These are phyloP conservation scores for Prietella phreatophila DNA, from an alignment of 2,113 vertebrate genomes.

Conservation along the genomic window DNA sequence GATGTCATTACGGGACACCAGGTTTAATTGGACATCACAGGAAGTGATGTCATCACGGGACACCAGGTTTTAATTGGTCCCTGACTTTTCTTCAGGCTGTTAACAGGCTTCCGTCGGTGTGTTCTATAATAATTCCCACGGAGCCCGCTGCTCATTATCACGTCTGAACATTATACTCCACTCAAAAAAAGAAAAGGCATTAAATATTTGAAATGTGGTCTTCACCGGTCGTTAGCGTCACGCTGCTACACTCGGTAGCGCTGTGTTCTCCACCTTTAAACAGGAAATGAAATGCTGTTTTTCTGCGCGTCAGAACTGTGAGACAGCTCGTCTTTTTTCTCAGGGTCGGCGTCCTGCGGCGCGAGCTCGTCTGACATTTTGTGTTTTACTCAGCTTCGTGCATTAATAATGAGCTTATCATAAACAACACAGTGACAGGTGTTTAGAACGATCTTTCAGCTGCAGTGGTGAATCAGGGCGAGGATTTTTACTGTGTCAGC, in stretches of 20 bases:
- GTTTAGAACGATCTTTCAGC: constrained; percentile 59
- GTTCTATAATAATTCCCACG: not conserved
- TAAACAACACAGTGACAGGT: constrained; percentile 66
- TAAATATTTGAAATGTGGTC: not conserved
- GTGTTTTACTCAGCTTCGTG: constrained; percentile 63
- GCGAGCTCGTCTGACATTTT: constrained; percentile 61
- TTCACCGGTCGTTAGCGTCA: not conserved
- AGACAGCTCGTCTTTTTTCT: not conserved
- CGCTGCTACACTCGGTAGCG: not conserved
- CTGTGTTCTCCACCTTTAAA: not conserved
- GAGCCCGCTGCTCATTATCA: not conserved
- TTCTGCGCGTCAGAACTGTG: not conserved
- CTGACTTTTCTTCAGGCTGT: not conserved
- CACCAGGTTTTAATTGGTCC: not conserved
- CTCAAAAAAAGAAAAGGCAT: no score
- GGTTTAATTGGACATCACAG: no score
- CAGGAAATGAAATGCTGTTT: not conserved
- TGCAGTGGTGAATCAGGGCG: constrained; percentile 45
- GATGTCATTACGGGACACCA: no score
- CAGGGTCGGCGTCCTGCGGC: not conserved
- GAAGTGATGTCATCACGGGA: not conserved
- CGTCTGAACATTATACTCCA: not conserved
- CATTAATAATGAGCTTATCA: constrained; percentile 65
- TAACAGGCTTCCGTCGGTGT: not conserved
- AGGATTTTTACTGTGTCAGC: constrained; percentile 20